phyloP scores from a whole-genome alignment of 2,113 vertebrate species.

The Nematolebias whitei region DNA sequence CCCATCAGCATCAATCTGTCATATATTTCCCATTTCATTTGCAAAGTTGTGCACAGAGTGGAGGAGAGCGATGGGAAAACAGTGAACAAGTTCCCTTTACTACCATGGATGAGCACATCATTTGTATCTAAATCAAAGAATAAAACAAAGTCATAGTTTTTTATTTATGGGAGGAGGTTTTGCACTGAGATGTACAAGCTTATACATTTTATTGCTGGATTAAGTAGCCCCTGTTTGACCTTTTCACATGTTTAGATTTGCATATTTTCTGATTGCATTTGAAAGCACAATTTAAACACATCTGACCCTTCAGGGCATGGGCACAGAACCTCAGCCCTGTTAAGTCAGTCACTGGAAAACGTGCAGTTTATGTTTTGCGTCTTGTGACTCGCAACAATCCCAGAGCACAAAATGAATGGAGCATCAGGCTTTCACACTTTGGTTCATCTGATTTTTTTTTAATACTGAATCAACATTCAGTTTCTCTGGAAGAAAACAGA shows the following conservation, averaged over 20 bases:
- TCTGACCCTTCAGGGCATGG: no score
- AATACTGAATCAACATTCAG: no score
- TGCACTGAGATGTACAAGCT: conserved; percentile 37
- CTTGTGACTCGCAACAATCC: no score
- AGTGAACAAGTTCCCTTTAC: conserved; percentile 72
- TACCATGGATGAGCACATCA: conserved; percentile 52
- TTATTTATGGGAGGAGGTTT: conserved; percentile 43
- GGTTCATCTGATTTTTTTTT: no score
- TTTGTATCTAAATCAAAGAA: conserved; percentile 69
- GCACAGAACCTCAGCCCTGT: no score
- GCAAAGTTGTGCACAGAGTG: conserved; percentile 68
- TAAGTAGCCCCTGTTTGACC: neutral
- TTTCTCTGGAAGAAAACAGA: no score
- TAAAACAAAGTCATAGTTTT: conserved; percentile 54
- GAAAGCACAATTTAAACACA: neutral
- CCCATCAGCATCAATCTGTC: conserved; percentile 74
- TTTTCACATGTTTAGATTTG: neutral
- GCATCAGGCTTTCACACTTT: no score
- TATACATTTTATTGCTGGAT: conserved; percentile 33
- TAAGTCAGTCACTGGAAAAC: no score
- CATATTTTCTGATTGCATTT: neutral
- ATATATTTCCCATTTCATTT: conserved; percentile 79
- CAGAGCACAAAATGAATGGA: no score
- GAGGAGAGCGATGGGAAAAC: conserved; percentile 56
- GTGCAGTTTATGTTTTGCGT: no score